Percentiles rank a stretch among this genome's conserved stretches.
Conservation (phyloP, 2,888 invertebrate species). For the Terebella lapidaria region DNA sequence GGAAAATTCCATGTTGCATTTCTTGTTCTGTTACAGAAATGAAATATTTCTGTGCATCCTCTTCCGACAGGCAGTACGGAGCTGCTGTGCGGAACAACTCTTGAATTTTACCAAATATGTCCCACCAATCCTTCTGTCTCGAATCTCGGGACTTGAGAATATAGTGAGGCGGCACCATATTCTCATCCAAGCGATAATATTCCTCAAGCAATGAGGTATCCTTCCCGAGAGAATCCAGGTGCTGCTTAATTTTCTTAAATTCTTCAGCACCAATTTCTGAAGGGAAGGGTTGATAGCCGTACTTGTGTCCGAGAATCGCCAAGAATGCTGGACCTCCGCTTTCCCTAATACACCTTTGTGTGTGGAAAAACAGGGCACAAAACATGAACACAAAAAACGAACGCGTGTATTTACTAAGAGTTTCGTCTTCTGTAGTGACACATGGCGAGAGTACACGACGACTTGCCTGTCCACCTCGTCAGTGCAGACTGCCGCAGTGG, state of each 20-base stretch:
- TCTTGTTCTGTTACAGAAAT: constrained; percentile 25
- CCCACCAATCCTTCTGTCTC: constrained; percentile 18
- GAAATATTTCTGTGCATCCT: constrained; percentile 24
- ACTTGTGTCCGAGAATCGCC: constrained; percentile 17
- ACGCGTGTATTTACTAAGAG: background rate
- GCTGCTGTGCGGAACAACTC: constrained; percentile 8
- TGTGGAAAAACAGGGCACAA: background rate
- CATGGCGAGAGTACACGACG: no score
- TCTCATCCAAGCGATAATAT: constrained; percentile 16
- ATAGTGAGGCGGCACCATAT: constrained; percentile 12
- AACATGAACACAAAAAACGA: background rate
- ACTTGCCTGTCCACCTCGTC: constrained; percentile 27
- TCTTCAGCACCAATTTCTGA: constrained; percentile 12
- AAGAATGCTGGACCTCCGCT: constrained; percentile 21
- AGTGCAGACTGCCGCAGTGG: constrained; percentile 40
- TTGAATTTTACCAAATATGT: constrained; percentile 6
- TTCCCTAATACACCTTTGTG: constrained; percentile 14
- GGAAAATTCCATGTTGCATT: constrained; percentile 16
- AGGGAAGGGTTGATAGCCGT: constrained; percentile 20
- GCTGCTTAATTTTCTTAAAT: constrained; percentile 8
- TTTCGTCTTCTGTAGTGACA: background rate
- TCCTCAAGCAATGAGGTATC: constrained; percentile 3
- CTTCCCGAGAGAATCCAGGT: constrained; percentile 2
- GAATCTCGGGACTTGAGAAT: constrained; percentile 13
- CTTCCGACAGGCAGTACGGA: background rate